These are phyloP conservation scores for Esox niger DNA, from an alignment of 2,113 vertebrate genomes.

Conservation along the genomic window DNA sequence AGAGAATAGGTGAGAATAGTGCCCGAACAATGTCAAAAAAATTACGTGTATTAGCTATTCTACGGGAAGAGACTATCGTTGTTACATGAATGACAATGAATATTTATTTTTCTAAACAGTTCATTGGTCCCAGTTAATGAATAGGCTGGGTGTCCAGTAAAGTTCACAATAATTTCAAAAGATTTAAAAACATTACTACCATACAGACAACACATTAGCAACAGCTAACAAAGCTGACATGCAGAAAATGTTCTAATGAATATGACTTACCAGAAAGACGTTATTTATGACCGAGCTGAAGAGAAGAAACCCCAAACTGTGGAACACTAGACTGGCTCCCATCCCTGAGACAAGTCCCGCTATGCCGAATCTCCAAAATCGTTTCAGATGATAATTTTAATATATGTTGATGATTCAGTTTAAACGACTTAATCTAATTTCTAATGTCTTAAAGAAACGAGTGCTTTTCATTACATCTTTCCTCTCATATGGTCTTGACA, in stretches of 20 bases:
- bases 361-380: conserved; percentile 69
- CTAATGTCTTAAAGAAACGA: conserved; percentile 51
- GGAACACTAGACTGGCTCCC: conserved; percentile 81
- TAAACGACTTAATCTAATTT: conserved; percentile 51
- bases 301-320: conserved; percentile 82
- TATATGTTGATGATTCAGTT: conserved; percentile 45
- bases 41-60: too few relatives aligned
- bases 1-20: too few relatives aligned
- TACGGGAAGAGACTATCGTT: too few relatives aligned
- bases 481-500: conserved; percentile 41
- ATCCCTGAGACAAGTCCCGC: conserved; percentile 73
- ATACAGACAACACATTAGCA: too few relatives aligned
- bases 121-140: too few relatives aligned
- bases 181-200: too few relatives aligned
- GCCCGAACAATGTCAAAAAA: too few relatives aligned
- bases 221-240: background rate
- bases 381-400: conserved; percentile 40
- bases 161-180: too few relatives aligned
- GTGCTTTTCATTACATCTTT: conserved; percentile 60
- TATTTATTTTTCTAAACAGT: too few relatives aligned
- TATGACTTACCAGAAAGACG: conserved; percentile 84
- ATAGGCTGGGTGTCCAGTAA: too few relatives aligned
- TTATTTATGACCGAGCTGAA: conserved; percentile 70
- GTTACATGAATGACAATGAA: too few relatives aligned
- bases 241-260: background rate